phyloP scores from a whole-genome alignment of 2,113 vertebrate genomes.

The Callospermophilus lateralis region DNA sequence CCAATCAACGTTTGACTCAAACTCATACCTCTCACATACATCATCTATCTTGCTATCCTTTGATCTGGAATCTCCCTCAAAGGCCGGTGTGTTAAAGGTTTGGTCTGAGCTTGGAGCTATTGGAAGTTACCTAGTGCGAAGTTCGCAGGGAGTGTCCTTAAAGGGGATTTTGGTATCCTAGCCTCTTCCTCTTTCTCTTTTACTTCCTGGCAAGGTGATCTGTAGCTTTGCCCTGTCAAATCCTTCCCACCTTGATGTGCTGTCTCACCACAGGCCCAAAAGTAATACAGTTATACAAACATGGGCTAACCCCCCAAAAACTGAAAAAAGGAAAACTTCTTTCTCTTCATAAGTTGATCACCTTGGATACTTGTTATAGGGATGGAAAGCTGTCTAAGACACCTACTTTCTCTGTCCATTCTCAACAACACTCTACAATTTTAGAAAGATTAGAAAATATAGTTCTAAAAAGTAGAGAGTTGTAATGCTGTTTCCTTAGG shows the following conservation, averaged over 20 bases:
- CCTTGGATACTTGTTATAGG: not conserved
- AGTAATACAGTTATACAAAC: not conserved
- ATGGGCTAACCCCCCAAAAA: not conserved
- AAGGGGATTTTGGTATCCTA: no score
- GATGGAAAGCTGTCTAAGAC: not conserved
- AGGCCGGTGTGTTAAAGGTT: not conserved
- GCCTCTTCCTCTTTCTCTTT: not conserved
- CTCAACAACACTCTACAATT: not conserved
- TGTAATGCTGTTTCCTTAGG: no score
- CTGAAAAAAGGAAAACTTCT: no score
- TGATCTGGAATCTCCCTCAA: not conserved
- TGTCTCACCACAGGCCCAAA: no score
- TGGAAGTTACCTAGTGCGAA: not conserved
- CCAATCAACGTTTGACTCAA: not conserved
- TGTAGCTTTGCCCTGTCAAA: not conserved
- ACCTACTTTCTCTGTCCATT: not conserved
- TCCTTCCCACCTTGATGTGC: accelerated
- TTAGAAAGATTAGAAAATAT: no score
- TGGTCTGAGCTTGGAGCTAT: not conserved
- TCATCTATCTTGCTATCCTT: not conserved
- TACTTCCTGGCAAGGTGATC: not conserved
- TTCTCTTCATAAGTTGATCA: not conserved
- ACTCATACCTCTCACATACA: not conserved
- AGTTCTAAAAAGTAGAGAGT: no score
- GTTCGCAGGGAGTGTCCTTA: accelerated